A percentile compares a stretch with the other conserved stretches of the same genome.
phyloP scores from a whole-genome alignment of 2,113 vertebrate species.

The Sinocyclocheilus anophthalmus region DNA sequence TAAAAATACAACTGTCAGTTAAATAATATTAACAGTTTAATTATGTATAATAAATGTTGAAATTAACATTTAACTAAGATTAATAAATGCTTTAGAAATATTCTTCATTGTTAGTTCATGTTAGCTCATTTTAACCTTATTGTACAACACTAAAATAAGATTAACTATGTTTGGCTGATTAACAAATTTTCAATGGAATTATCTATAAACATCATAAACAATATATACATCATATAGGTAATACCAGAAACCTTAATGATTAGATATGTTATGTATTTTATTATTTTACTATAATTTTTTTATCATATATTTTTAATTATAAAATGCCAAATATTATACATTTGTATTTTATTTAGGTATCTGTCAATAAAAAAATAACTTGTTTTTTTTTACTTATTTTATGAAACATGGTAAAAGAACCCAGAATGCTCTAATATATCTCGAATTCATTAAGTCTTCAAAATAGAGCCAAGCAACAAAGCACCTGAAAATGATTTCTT shows the following conservation, averaged over 20 bases:
- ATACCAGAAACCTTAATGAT: background rate
- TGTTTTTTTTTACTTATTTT: background rate
- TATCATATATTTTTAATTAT: slow-evolving; percentile 3
- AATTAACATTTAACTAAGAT: too few relatives aligned
- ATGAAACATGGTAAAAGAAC: background rate
- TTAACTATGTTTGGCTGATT: too few relatives aligned
- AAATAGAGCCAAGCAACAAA: background rate
- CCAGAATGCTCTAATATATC: background rate
- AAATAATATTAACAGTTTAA: too few relatives aligned
- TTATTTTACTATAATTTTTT: background rate
- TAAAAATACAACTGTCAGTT: too few relatives aligned
- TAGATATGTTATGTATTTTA: background rate
- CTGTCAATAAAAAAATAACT: background rate
- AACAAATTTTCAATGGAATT: background rate
- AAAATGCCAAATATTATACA: background rate
- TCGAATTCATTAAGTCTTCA: background rate
- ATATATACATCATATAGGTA: background rate
- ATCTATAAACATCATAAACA: background rate
- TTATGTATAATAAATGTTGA: too few relatives aligned
- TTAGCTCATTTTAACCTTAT: background rate
- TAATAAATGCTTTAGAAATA: too few relatives aligned
- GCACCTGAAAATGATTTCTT: background rate
- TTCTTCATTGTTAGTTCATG: background rate
- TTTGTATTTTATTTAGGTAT: background rate
- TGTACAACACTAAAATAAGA: background rate